Base-by-base conservation (phyloP, 2,888 invertebrate species). In the Hanleya hanleyi region DNA sequence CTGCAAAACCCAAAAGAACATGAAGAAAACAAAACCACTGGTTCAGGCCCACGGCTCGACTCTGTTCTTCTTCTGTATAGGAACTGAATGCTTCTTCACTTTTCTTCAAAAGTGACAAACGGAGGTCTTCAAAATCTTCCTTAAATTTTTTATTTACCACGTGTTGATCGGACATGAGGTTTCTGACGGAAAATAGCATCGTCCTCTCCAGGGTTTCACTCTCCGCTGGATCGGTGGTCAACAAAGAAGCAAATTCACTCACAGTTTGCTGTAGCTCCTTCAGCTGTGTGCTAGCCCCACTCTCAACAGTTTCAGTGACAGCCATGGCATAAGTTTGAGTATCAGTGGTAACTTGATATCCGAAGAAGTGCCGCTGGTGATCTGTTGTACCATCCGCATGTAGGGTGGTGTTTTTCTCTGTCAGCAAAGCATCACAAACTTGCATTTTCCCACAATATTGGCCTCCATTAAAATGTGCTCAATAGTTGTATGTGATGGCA, bases 21-120 rank as follows among this genome's bases (percentile, higher is more conserved):
- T 51, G 51, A 51, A 22, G 51, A 26, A 51, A 51, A 22, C 51
- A 51, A 51, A 51, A 51, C 51, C 51, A 51, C 22, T 51, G 51
- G 51, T 51, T 12, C 26, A 51, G 12, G n/a, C 22, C 7, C 26
- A 51, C 51, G 7, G 26, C 22, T 6, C 22, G n/a, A 9, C 12
- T n/a, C 22, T 22, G 9, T 9, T 9, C 9, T 22, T n/a, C 26
- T 7, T 51, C 51, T 7, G n/a, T 9, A 12, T n/a, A 22, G 22
- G 22, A 51, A 18, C 22, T 22, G 7, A 12, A 51, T n/a, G 9
- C 22, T 51, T 12, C 7, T 22, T 51, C 22, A 51, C n/a, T n/a
- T 51, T 22, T 51, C 26, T 51, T 6, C n/a, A 51, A 18, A 7
- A 51, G 22, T 6, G 12, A 12, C 51, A n/a, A 7, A 18, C 51